Conservation (phyloP, 2,797 vertebrate genomes). For the Delichon dasypus region DNA sequence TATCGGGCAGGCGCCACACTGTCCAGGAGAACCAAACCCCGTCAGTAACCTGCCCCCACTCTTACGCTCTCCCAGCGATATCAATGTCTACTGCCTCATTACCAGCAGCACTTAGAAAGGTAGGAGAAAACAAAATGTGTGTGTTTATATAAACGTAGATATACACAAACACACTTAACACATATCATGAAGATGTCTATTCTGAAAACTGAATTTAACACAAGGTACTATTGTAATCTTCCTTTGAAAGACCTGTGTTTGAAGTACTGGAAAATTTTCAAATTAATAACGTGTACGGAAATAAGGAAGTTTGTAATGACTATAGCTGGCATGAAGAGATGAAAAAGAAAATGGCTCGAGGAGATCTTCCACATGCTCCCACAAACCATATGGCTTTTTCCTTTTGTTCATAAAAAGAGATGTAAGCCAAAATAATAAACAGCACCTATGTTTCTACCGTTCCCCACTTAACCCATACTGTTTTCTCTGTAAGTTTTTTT, state of each 20-base stretch:
- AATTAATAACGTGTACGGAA: neutral
- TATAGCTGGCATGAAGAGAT: neutral
- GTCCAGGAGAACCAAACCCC: constrained; percentile 18
- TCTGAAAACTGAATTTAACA: neutral
- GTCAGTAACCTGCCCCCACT: neutral
- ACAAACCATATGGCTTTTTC: neutral
- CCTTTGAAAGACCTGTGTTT: neutral
- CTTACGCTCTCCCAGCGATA: neutral
- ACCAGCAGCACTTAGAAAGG: constrained; percentile 70
- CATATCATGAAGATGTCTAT: neutral
- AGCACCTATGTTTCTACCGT: neutral
- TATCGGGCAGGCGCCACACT: neutral
- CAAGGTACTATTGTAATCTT: neutral
- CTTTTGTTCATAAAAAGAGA: constrained; percentile 13
- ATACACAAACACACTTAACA: neutral
- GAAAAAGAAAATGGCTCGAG: constrained; percentile 22
- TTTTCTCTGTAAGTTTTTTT: neutral
- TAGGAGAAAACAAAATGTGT: constrained; percentile 13
- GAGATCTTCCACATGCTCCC: constrained; percentile 1
- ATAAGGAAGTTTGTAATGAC: neutral
- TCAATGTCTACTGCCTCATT: constrained; percentile 56
- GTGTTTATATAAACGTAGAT: neutral
- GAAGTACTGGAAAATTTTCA: neutral
- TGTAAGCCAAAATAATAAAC: constrained; percentile 4
- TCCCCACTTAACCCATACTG: neutral